phyloP scores from a whole-genome alignment of 1,140 invertebrate species.

The Ditylenchus dipsaci region DNA sequence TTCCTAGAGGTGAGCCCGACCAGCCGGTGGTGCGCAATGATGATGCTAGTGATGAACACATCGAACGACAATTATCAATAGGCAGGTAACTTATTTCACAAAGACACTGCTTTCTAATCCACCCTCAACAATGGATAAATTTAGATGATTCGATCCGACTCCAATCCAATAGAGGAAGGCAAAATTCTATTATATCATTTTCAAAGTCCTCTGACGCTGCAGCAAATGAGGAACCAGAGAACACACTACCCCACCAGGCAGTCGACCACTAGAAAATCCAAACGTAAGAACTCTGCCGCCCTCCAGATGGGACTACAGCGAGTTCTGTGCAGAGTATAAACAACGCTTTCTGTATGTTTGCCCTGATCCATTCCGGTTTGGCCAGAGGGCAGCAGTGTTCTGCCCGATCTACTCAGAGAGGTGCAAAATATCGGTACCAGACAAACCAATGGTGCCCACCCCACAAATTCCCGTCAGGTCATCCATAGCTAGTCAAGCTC shows the following conservation, averaged over 20 bases:
- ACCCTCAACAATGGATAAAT: neutral
- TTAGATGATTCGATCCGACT: no score
- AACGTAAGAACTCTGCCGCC: neutral
- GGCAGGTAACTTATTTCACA: slow-evolving; percentile 11
- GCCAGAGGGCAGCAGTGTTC: slow-evolving; percentile 45
- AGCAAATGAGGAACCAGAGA: neutral
- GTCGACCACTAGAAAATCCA: neutral
- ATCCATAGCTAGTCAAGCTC: slow-evolving; percentile 9
- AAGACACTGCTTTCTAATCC: slow-evolving; percentile 1
- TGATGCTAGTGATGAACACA: neutral
- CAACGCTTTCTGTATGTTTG: slow-evolving; percentile 51
- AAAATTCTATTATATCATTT: no score
- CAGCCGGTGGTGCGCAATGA: neutral
- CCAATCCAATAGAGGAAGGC: no score
- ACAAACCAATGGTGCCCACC: slow-evolving; percentile 32
- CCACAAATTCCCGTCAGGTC: slow-evolving; percentile 12
- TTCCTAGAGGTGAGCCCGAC: slow-evolving; percentile 34
- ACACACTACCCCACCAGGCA: neutral
- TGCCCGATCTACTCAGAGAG: slow-evolving; percentile 51
- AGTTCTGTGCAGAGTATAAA: slow-evolving; percentile 50
- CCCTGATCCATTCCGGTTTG: slow-evolving; percentile 42
- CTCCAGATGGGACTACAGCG: slow-evolving; percentile 32
- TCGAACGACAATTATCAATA: neutral
- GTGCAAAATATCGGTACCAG: slow-evolving; percentile 30
- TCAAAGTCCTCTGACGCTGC: neutral